Conservation (phyloP, 2,113 vertebrate genomes). For the Mesembrinibis cayennensis region DNA sequence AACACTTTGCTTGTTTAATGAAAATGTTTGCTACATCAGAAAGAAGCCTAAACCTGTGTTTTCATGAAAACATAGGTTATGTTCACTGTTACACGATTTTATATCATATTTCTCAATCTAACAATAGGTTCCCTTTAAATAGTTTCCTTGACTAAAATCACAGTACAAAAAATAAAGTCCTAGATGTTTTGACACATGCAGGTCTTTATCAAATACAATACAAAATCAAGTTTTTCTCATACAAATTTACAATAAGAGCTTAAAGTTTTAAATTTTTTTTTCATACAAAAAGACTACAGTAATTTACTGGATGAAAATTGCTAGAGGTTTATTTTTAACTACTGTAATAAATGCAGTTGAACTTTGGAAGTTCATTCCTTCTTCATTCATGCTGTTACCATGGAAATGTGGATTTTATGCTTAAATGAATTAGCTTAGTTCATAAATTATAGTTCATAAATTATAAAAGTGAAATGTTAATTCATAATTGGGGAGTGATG, state of each 20-base stretch:
- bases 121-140: background rate
- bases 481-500: constrained; percentile 21
- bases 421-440: constrained; percentile 54
- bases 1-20: background rate
- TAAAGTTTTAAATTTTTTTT: background rate
- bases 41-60: background rate
- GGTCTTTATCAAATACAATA: background rate
- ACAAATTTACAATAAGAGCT: background rate
- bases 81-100: background rate
- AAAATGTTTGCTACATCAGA: background rate
- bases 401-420: constrained; percentile 59
- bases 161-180: background rate
- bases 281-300: background rate
- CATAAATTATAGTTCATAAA: constrained; percentile 57
- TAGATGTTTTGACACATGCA: background rate
- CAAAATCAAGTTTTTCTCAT: background rate
- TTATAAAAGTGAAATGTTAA: constrained; percentile 55
- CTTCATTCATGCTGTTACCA: constrained; percentile 66
- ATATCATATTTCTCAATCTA: background rate
- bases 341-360: constrained; percentile 47
- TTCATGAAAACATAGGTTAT: background rate
- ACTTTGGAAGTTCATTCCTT: constrained; percentile 21
- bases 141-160: background rate
- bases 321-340: constrained; percentile 49
- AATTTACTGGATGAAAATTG: constrained; percentile 24